Conservation (phyloP, 1,140 invertebrate species). For the Aricia agestis region DNA sequence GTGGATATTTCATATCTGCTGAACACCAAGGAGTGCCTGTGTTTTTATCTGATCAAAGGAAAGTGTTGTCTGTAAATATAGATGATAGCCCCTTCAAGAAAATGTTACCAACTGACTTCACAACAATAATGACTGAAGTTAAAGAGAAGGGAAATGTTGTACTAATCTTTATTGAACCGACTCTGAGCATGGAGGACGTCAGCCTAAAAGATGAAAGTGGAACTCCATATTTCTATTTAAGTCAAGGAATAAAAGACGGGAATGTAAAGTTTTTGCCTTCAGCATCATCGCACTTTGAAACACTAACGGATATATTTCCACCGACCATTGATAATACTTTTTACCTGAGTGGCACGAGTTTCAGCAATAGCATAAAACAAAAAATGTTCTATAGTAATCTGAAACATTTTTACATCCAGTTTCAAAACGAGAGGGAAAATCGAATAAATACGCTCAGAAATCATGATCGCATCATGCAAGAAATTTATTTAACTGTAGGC, state of each 20-base stretch:
- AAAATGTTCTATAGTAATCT: conserved; percentile 37
- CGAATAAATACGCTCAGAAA: conserved; percentile 33
- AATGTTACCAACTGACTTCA: neutral
- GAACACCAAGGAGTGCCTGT: neutral
- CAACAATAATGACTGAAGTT: neutral
- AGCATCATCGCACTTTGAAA: conserved; percentile 41
- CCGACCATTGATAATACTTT: conserved; percentile 37
- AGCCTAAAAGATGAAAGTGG: conserved; percentile 42
- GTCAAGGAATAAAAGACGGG: conserved; percentile 31
- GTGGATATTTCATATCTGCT: neutral
- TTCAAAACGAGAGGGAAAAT: conserved; percentile 44
- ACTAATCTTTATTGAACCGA: conserved; percentile 51
- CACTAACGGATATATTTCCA: conserved; percentile 38
- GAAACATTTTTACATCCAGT: conserved; percentile 51
- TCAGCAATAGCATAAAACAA: conserved; percentile 32
- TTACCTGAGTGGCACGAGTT: conserved; percentile 28
- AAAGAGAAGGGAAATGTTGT: conserved; percentile 37
- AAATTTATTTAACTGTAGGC: conserved; percentile 36
- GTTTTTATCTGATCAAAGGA: neutral
- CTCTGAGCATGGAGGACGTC: conserved; percentile 47
- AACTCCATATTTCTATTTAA: conserved; percentile 42
- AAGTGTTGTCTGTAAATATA: neutral
- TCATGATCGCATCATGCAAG: conserved; percentile 50
- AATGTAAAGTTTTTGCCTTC: conserved; percentile 45
- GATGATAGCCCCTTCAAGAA: neutral